phyloP scores from a whole-genome alignment of 2,113 vertebrate species.

The Raja brachyura region DNA sequence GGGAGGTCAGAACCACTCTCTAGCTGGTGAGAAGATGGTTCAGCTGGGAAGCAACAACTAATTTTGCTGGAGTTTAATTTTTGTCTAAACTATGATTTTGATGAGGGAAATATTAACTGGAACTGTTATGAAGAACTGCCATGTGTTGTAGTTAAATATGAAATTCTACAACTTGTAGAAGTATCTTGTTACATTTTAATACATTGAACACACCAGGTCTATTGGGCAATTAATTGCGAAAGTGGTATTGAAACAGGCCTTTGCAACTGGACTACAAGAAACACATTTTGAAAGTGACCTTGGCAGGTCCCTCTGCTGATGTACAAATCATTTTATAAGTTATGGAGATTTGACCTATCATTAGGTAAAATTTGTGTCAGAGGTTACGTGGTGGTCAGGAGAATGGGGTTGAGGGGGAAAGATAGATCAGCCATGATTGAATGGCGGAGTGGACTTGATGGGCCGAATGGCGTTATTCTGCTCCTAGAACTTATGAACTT shows the following conservation, averaged over 20 bases:
- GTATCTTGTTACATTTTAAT: not conserved
- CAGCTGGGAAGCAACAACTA: slow-evolving; percentile 11
- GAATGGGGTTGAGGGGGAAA: too few species aligned
- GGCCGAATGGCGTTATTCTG: too few species aligned
- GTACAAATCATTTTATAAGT: not conserved
- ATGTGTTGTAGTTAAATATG: not conserved
- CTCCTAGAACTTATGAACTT: too few species aligned
- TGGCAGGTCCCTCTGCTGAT: not conserved
- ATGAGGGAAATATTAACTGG: not conserved
- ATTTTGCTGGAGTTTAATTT: not conserved
- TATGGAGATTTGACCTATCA: not conserved
- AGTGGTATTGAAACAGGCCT: not conserved
- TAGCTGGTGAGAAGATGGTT: too few species aligned
- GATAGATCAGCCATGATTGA: too few species aligned
- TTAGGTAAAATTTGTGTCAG: not conserved
- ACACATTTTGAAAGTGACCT: not conserved
- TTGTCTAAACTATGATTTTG: not conserved
- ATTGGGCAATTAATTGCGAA: not conserved
- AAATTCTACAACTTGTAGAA: not conserved
- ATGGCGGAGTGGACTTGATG: too few species aligned
- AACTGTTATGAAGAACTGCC: not conserved
- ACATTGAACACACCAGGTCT: too few species aligned
- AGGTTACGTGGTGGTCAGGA: too few species aligned
- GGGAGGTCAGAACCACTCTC: too few species aligned
- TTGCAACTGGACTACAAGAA: not conserved